Evolutionary conservation across 2,797 vertebrate genomes (phyloP).

Genomic region (Neomorphus geoffroyi): DNA sequence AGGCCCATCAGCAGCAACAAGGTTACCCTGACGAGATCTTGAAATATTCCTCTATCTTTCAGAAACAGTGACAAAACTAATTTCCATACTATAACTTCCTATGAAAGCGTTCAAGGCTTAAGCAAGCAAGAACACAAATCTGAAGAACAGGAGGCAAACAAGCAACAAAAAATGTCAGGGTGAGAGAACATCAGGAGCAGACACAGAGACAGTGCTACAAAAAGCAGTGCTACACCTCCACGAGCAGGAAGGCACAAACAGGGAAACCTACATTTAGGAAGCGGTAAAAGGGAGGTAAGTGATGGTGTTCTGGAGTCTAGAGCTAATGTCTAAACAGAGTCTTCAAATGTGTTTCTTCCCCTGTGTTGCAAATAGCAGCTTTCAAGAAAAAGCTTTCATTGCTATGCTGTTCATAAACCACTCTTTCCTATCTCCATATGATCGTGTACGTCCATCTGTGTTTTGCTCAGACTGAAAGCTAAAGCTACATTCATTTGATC

Average conservation of each 20-base stretch:
- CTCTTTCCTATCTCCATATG: background rate
- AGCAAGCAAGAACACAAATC: background rate
- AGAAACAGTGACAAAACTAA: background rate
- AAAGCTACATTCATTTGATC: background rate
- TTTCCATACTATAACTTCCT: background rate
- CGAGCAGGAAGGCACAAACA: background rate
- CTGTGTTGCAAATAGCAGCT: background rate
- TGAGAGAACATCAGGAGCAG: background rate
- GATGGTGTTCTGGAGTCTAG: background rate
- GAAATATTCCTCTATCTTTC: background rate
- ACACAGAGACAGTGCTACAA: background rate
- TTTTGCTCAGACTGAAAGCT: background rate
- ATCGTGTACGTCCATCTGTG: fast-evolving
- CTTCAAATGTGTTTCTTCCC: background rate
- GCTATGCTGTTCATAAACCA: background rate
- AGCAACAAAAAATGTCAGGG: background rate
- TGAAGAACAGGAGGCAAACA: background rate
- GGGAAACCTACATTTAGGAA: background rate
- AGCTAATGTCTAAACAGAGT: background rate
- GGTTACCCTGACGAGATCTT: background rate
- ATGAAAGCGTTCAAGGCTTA: background rate
- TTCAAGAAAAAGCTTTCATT: background rate
- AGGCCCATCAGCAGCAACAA: background rate
- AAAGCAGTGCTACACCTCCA: background rate
- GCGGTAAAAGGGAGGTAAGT: background rate